These are phyloP conservation scores for Proteles cristata DNA, from an alignment of 2,113 vertebrate species.

Conservation along the genomic window DNA sequence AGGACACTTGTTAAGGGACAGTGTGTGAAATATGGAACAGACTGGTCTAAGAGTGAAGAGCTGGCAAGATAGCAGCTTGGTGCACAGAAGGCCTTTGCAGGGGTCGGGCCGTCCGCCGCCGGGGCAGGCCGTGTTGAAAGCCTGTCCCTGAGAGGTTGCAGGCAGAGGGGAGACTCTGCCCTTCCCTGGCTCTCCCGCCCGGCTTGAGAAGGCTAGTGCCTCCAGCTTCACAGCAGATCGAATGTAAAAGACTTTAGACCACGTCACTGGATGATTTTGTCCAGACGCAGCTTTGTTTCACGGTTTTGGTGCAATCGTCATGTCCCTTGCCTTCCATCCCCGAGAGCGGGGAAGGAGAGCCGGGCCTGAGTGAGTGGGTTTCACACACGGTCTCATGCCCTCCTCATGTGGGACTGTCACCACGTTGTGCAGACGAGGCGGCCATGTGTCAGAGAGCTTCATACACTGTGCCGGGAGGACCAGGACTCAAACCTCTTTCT, in stretches of 20 bases:
- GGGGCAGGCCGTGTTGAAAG: not conserved
- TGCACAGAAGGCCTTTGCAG: not conserved
- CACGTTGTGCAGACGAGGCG: not conserved
- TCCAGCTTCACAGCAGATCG: not conserved
- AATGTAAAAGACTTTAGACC: not conserved
- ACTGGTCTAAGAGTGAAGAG: not conserved
- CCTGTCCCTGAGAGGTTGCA: not conserved
- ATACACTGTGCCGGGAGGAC: rapidly evolving
- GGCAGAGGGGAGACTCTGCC: not conserved
- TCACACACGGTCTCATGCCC: not conserved
- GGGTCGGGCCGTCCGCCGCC: not conserved
- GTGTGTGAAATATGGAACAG: not conserved
- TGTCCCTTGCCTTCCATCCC: not conserved
- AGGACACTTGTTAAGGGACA: not conserved
- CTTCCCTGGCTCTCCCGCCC: not conserved
- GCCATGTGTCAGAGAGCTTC: not conserved
- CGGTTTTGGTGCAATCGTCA: not conserved
- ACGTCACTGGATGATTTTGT: not conserved
- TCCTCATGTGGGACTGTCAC: not conserved
- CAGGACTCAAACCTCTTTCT: not conserved
- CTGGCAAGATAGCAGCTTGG: not conserved
- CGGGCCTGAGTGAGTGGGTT: not conserved
- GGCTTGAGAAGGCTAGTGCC: not conserved
- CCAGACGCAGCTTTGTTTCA: not conserved
- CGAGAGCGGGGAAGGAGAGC: not conserved